Conservation (phyloP, 1,140 invertebrate genomes). For the Philotrypesis tridentata region DNA sequence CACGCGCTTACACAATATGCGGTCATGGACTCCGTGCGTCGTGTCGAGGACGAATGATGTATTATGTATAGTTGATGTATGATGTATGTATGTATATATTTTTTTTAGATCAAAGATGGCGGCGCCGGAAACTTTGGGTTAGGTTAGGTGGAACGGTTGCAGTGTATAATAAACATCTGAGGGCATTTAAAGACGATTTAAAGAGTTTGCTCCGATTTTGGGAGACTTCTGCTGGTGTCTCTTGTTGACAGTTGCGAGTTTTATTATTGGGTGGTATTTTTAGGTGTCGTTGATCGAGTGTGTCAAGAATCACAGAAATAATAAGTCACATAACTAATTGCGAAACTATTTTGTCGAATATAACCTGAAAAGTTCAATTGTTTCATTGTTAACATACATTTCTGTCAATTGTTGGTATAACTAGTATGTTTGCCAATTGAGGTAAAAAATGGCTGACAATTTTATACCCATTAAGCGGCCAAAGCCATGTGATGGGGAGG, state of each 20-base stretch:
- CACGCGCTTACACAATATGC: constrained; percentile 8
- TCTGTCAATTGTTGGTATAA: background rate
- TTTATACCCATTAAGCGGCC: constrained; percentile 70
- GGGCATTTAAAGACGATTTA: background rate
- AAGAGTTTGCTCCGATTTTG: background rate
- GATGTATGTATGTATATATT: too few relatives aligned
- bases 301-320: background rate
- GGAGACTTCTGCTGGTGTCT: background rate
- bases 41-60: too few relatives aligned
- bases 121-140: too few relatives aligned
- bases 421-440: background rate
- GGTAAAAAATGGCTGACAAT: constrained; percentile 33
- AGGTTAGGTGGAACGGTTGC: too few relatives aligned
- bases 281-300: background rate
- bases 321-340: background rate
- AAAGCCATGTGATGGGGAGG: constrained; percentile 78
- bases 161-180: too few relatives aligned
- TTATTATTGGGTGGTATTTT: background rate
- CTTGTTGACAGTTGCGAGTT: background rate
- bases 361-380: background rate
- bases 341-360: background rate
- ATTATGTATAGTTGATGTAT: too few relatives aligned
- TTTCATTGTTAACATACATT: background rate
- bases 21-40: background rate
- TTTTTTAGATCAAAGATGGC: too few relatives aligned